phyloP scores from a whole-genome alignment of 2,888 invertebrate genomes.

The Netelia melanura region DNA sequence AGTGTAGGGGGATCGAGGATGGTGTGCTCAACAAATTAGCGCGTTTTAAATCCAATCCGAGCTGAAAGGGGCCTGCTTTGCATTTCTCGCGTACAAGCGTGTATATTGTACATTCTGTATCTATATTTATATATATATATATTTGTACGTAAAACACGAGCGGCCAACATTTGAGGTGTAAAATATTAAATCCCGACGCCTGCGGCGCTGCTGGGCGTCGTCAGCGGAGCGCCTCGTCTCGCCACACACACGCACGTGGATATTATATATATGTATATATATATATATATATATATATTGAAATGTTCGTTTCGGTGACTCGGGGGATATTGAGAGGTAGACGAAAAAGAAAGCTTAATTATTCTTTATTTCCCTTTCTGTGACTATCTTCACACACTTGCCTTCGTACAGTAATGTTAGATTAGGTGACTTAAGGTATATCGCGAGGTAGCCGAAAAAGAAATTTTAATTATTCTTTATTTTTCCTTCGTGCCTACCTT shows the following conservation, averaged over 20 bases:
- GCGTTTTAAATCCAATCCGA: conserved; percentile 84
- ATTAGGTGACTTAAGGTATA: too few relatives aligned
- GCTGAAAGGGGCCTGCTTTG: conserved; percentile 81
- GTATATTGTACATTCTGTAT: conserved; percentile 7
- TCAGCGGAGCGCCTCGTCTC: conserved; percentile 54
- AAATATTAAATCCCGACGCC: conserved; percentile 83
- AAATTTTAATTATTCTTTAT: too few relatives aligned
- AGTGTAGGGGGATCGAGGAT: conserved; percentile 56
- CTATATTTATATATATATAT: conserved; percentile 14
- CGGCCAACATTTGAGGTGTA: conserved; percentile 84
- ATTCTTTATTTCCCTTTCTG: too few relatives aligned
- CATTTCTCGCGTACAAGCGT: conserved; percentile 78
- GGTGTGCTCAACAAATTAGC: conserved; percentile 82
- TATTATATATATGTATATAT: not conserved
- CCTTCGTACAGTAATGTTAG: too few relatives aligned
- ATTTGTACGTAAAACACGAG: conserved; percentile 42
- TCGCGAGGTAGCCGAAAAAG: too few relatives aligned
- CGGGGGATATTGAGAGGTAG: too few relatives aligned
- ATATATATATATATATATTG: too few relatives aligned
- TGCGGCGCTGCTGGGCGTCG: conserved; percentile 64
- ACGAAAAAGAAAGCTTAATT: too few relatives aligned
- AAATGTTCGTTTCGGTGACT: too few relatives aligned
- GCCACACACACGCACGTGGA: conserved; percentile 30
- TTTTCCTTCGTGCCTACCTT: too few relatives aligned
- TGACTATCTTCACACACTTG: too few relatives aligned